Base-by-base conservation (phyloP, 2,888 invertebrate species). In the Ophion slaviceki region DNA sequence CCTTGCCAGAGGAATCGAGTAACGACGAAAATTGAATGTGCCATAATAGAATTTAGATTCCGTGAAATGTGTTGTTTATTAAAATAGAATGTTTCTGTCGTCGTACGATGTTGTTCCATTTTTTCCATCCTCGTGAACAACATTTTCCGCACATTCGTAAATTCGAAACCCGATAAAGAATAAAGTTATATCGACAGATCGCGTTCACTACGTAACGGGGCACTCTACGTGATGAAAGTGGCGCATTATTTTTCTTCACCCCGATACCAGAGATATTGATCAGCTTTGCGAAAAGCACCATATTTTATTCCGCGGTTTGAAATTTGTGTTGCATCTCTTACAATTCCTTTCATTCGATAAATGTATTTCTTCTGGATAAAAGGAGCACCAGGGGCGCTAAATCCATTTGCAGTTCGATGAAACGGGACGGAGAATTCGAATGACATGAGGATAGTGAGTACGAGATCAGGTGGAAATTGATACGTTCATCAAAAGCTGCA, bases 381-480 rank as follows among this genome's bases (percentile, higher is more conserved):
- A 53, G 53, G 17, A 14, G 14, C 53, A 53, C 24, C 61, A 20
- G 61, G 6, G 20, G 24, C 10, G 24, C 20, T 6, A 20, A 61
- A 61, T 24, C 61, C 24, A 61, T 61, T 24, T 61, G 61, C 61
- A 61, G 20, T 61, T 24, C 2, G 61, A 61, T 20, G 24, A 61
- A 24, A 20, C 61, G 17, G 28, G 4, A 20, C 7, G 2, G 28
- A 47, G 45, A 1, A 45, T 1, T 45, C 20, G 10, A 45, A 45
- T n/a, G 4, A 11, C 11, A 17, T 20, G 8, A 17, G 36, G 36
- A 24, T 24, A 40, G 45, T 40, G 28, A 78, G 45, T 59, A 8
- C 32, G 61, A 28, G 28, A 70, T 28, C 53, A 53, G 70, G 17
- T 53, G 28, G 72, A 71, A 64, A 79, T 53, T 32, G 53, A 71